Conservation (phyloP, 2,888 invertebrate species). For the Sarcophaga subvicina region DNA sequence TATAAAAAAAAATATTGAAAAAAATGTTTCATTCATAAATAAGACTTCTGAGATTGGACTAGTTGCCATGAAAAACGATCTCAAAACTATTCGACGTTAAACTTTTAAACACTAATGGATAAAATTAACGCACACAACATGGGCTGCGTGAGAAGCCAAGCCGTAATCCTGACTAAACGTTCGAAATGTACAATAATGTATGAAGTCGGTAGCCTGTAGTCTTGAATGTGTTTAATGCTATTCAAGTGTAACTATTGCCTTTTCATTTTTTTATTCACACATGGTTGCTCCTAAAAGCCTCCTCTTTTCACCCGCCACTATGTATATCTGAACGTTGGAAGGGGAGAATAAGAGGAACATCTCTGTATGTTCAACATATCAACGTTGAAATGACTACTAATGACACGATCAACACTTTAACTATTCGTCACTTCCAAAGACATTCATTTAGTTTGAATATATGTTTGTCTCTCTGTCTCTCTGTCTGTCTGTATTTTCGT, state of each 20-base stretch:
- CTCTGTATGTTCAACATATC: constrained; percentile 59
- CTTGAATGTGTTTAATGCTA: too few species aligned
- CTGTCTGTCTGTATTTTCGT: constrained; percentile 3
- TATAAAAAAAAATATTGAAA: too few species aligned
- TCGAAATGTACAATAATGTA: too few species aligned
- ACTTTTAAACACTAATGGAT: too few species aligned
- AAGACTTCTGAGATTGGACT: too few species aligned
- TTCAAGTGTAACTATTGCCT: constrained; percentile 11
- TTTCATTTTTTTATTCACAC: background rate
- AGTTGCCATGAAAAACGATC: too few species aligned
- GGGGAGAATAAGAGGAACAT: constrained; percentile 34
- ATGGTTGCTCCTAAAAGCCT: background rate
- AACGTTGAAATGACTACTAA: constrained; percentile 72
- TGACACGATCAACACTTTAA: constrained; percentile 73
- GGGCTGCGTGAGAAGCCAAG: too few species aligned
- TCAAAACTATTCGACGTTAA: too few species aligned
- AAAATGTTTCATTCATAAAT: too few species aligned
- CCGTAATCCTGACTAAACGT: too few species aligned
- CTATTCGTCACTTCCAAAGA: constrained; percentile 64
- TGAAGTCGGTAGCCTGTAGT: too few species aligned
- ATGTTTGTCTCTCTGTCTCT: background rate
- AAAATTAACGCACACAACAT: too few species aligned
- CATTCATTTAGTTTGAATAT: constrained; percentile 39
- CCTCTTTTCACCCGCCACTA: background rate
- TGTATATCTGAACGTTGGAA: background rate